Evolutionary conservation across 2,113 vertebrate genomes (phyloP).

Genomic region (Phylloscopus trochilus): DNA sequence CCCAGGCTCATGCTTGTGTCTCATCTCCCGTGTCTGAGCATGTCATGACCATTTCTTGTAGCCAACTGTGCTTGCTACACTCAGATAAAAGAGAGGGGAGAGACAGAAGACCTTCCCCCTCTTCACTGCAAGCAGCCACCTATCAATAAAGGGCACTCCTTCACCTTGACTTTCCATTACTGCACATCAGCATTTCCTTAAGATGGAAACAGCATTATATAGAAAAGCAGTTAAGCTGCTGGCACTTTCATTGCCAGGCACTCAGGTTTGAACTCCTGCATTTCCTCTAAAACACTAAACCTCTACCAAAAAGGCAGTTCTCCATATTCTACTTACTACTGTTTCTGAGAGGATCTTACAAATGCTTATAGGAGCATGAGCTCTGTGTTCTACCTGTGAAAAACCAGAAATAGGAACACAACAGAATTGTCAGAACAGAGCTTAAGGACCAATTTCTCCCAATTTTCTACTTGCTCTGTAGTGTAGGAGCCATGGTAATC

Average conservation of each 20-base stretch:
- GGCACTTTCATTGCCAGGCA: neutral
- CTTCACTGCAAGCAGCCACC: neutral
- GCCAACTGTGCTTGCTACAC: neutral
- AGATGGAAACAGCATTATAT: neutral
- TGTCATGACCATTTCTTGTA: neutral
- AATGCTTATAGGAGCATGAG: neutral
- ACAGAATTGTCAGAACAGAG: neutral
- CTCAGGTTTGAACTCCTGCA: neutral
- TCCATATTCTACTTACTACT: neutral
- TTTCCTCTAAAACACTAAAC: neutral
- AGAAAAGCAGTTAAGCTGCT: neutral
- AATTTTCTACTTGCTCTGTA: neutral
- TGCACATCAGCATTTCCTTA: neutral
- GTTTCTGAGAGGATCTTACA: neutral
- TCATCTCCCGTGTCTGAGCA: neutral
- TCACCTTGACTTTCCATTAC: neutral
- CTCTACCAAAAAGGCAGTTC: neutral
- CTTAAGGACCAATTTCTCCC: neutral
- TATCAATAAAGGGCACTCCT: neutral
- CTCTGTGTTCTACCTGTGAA: neutral
- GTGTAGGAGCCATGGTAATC: neutral
- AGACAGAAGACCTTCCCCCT: neutral
- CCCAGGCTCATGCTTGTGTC: neutral
- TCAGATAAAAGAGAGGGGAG: neutral
- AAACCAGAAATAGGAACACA: neutral